A percentile compares a stretch with the other conserved stretches of the same genome.
Evolutionary conservation across 2,888 invertebrate genomes (phyloP).

Genomic region (Stenichneumon culpator): DNA sequence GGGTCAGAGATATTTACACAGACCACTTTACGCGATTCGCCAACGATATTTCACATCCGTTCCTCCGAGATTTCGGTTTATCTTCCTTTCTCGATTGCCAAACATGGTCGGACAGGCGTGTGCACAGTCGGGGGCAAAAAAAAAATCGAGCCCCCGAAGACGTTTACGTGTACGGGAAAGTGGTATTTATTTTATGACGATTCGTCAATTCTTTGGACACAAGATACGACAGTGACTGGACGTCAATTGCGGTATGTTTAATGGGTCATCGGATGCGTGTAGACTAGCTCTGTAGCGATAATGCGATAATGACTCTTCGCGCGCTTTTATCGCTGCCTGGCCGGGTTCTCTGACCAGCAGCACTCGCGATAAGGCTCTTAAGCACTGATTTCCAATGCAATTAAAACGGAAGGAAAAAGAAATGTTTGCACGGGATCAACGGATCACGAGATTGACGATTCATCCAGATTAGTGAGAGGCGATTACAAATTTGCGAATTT

Average conservation of each 20-base stretch:
- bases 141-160: not conserved
- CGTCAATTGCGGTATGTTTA: slow-evolving; percentile 19
- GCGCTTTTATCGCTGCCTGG: slow-evolving; percentile 19
- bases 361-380: not conserved
- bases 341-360: slow-evolving; percentile 31
- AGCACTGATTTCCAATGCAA: slow-evolving; percentile 40
- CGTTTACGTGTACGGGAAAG: not conserved
- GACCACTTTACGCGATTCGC: not conserved
- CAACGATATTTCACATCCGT: not conserved
- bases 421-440: not conserved
- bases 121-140: not conserved
- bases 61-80: not conserved
- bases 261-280: slow-evolving; percentile 52
- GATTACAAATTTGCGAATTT: not conserved
- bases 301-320: slow-evolving; percentile 31
- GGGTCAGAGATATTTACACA: slow-evolving; percentile 1
- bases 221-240: slow-evolving; percentile 13
- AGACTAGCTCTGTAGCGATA: slow-evolving; percentile 22
- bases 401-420: slow-evolving; percentile 6
- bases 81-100: not conserved
- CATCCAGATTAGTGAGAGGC: not conserved
- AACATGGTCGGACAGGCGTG: not conserved
- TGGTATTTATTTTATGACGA: not conserved
- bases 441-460: not conserved
- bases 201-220: slow-evolving; percentile 1